Conservation (phyloP, 2,113 vertebrate species). For the Carettochelys insculpta region DNA sequence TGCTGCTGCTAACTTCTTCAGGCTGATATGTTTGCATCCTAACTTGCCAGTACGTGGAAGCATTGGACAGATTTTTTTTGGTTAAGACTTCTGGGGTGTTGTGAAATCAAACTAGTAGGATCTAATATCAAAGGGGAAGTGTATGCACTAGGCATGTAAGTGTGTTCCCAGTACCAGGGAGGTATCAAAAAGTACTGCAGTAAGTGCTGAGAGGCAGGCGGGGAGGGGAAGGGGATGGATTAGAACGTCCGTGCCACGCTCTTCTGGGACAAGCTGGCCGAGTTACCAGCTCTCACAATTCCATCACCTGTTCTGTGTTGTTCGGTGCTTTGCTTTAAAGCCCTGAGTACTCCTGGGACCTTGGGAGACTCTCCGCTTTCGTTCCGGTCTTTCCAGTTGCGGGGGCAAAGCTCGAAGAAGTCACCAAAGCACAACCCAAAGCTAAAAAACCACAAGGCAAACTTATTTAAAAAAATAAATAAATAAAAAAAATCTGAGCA, state of each 20-base stretch:
- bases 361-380: background rate
- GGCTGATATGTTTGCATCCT: background rate
- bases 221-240: background rate
- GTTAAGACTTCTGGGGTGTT: too few species aligned
- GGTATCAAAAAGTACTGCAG: background rate
- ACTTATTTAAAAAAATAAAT: too few species aligned
- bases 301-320: background rate
- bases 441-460: background rate
- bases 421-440: background rate
- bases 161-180: rapidly evolving
- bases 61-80: background rate
- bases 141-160: rapidly evolving
- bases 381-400: background rate
- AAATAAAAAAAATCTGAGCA: too few species aligned
- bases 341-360: background rate
- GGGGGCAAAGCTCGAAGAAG: background rate
- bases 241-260: background rate
- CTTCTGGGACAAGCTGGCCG: background rate
- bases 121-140: background rate
- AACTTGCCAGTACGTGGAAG: background rate
- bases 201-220: background rate
- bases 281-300: background rate
- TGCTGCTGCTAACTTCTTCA: background rate
- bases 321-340: background rate
- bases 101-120: background rate